These are phyloP conservation scores for Nasonia giraulti DNA, from an alignment of 1,140 invertebrate genomes.

Conservation along the genomic window DNA sequence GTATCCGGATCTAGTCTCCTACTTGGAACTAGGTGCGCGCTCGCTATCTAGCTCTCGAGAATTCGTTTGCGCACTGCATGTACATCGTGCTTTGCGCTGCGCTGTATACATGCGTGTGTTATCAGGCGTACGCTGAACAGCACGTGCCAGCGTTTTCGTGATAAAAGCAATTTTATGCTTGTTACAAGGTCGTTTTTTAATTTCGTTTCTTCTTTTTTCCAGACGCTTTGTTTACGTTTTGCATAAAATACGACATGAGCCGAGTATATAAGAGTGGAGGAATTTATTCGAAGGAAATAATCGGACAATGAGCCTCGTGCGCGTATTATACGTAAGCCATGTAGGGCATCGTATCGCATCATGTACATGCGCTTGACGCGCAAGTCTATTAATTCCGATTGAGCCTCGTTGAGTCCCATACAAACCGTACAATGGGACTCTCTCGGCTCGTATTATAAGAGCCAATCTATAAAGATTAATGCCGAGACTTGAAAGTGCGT, in stretches of 20 bases:
- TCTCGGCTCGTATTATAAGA: no score
- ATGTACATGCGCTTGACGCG: not conserved
- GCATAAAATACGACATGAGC: no score
- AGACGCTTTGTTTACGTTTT: not conserved
- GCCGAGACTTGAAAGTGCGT: not conserved
- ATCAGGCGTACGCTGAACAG: not conserved
- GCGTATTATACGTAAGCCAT: no score
- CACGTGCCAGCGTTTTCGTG: not conserved
- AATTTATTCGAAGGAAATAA: not conserved
- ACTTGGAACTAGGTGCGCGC: not conserved
- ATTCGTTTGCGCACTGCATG: not conserved
- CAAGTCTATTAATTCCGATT: conserved; percentile 10
- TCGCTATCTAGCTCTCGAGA: not conserved
- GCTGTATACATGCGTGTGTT: not conserved
- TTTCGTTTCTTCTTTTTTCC: not conserved
- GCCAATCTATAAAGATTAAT: not conserved
- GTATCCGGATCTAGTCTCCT: not conserved
- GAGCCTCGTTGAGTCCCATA: not conserved
- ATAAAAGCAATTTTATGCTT: not conserved
- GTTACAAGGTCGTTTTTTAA: not conserved
- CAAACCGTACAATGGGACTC: not conserved
- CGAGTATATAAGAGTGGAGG: no score
- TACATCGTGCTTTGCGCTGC: not conserved
- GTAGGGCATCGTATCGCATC: no score
- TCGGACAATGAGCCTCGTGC: no score